Evolutionary conservation across 1,140 invertebrate genomes (phyloP), one percentile per base, ranked within the genome.

Genomic region (Vanessa tameamea): DNA sequence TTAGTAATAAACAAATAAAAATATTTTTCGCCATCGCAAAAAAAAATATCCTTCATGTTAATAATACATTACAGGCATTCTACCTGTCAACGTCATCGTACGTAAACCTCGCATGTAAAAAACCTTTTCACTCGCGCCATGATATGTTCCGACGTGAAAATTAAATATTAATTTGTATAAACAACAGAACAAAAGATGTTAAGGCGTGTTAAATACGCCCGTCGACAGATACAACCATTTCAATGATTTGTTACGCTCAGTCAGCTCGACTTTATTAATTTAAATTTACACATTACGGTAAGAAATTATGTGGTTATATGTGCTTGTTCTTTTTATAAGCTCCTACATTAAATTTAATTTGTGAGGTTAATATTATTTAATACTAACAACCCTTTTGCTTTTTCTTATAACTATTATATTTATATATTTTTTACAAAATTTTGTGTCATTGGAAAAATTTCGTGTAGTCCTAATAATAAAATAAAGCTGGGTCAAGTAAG

Each of bases 141-240:
- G 76, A 78, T 82, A 75, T 78, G 76, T 79, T 85, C 71, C 78
- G 84, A 82, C 80, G 79, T 76, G 80, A 75, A 82, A 87, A 88
- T 88, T 86, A 89, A 88, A 91, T 86, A 86, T 87, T 84, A 77
- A 88, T 88, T 89, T 86, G 80, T 82, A 89, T 87, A 89, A 90
- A 88, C 83, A 85, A 79, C 79, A 71, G 73, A 81, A 87, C 80
- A 89, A 82, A 83, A 76, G 65, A 83, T 72, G 73, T 81, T 80
- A 85, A 81, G 72, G 79, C 73, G 78, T 80, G 80, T 81, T 80
- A 83, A 85, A 86, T 83, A 76, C 74, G 78, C 53, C 74, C 74
- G 83, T 78, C 81, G 77, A 81, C 79, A 76, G 79, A 81, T 75
- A 82, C 61, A 74, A 64, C 57, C 79, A 69, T 83, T 82, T 73